These are phyloP conservation scores for Lutjanus campechanus DNA, from an alignment of 2,797 vertebrate genomes.

Conservation along the genomic window DNA sequence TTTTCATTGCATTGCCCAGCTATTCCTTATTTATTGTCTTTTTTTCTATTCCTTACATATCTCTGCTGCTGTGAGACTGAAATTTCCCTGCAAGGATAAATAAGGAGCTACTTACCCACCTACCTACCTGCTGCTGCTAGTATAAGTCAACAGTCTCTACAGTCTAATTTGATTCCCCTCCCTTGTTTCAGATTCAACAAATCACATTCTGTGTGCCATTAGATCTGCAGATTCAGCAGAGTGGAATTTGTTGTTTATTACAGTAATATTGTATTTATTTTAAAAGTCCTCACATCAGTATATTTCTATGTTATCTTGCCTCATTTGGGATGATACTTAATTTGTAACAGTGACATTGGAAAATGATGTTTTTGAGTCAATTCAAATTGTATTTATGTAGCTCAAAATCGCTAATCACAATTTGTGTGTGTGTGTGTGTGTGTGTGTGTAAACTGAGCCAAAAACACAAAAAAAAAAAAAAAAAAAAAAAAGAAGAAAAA, in stretches of 20 bases:
- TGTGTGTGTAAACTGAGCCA: no score
- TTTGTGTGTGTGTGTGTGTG: no score
- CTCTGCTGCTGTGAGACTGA: no score
- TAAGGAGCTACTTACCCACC: no score
- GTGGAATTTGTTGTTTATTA: background rate
- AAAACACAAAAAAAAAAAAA: no score
- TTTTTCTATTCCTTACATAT: no score
- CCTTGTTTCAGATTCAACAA: background rate
- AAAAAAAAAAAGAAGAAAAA: no score
- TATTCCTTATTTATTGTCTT: no score
- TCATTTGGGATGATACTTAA: background rate
- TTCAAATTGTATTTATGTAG: no score
- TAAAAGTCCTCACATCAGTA: background rate
- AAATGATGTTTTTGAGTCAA: background rate
- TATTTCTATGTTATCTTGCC: background rate
- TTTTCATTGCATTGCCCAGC: no score
- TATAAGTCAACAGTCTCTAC: background rate
- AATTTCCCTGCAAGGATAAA: no score
- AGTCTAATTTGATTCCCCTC: background rate
- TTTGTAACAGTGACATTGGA: background rate
- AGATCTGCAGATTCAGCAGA: background rate
- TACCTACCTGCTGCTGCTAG: background rate
- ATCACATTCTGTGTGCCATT: background rate
- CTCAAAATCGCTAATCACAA: no score
- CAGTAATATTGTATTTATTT: background rate